Evolutionary conservation across 2,797 vertebrate species (phyloP), one percentile per base, ranked within the genome.

Genomic region (Denticeps clupeoides): DNA sequence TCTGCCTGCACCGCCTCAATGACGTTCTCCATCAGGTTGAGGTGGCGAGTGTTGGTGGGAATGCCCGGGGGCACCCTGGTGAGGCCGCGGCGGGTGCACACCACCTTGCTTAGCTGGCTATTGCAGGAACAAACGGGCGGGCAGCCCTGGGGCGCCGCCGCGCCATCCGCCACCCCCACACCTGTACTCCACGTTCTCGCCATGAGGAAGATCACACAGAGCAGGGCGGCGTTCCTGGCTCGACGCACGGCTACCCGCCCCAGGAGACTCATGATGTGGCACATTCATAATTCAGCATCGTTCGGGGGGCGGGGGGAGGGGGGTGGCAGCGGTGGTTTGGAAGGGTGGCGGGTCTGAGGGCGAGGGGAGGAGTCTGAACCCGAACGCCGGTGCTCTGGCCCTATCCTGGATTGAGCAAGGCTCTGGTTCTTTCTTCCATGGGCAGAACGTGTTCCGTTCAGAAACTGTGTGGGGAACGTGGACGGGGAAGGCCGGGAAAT

Each of bases 261-360:
- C 89, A 90, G 86, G 89, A 95, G 89, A 93, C 86, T 97, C 92
- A 96, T 96, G 90, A 81, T 96, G 91, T 93, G 90, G 88, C 93
- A 90, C 89, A 83, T 86, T 92, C 93, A 96, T 97, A 91, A 85
- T 91, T 91, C 89, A 89, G 84, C 90, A 91, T 90, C 84, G 87
- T 88, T 84, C 82, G 87, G 88, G 83, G 82, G 81, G 69, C 63
- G 69, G 60, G 58, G 61, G 55, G 55, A 58, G 53, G 38, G 55
- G 32, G 49, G 49, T 25, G 23, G 18, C 22, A 23, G 65, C 68
- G 70, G 58, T 55, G 43, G 63, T 69, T 54, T 55, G 61, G 44
- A 48, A 59, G 47, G 37, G 51, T 58, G 45, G 48, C 60, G 56
- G 61, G 49, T 15, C 41, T 64, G 41, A 59, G 44, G 18, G 26